Base-by-base conservation (phyloP, 2,888 invertebrate genomes). In the Agonopterix alstromeriana region DNA sequence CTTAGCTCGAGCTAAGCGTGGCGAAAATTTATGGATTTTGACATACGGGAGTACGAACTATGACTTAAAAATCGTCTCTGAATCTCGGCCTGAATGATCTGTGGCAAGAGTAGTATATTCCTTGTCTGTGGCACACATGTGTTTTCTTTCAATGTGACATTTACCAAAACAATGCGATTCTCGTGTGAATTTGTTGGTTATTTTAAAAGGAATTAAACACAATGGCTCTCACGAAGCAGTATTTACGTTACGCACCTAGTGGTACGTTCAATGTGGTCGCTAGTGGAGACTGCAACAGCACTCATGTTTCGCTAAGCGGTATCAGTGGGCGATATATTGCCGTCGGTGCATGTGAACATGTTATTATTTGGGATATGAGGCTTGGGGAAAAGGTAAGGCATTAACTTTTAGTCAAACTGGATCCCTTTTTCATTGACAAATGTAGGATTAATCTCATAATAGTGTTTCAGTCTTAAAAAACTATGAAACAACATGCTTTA, bases 221-320 rank as follows among this genome's bases (percentile, higher is more conserved):
- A 46, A 97, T 97, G 97, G 96, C 96, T 46, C 83, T 97, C 49
- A 97, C 98, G 8, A 98, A 97, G 72, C 97, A 99, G 84, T 99
- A 99, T 90, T 90, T 98, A 58, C 93, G 97, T 46, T 98, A 96
- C 76, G 92, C 91, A 27, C 93, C 95, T 1, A 92, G 92, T 52
- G 96, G 96, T 8, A 93, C 94, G 53, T 97, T 98, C 74, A 98
- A 97, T 73, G 92, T 98, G 43, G 94, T 99, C 50, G 93, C 94
- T 3, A 95, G 94, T 77, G 82, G 91, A 27, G 91, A 94, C 54
- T 94, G 96, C 57, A 97, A 97, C 81, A 90, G 94, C 36, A 90
- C 91, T 48, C 97, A 96, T 77, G 92, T 98, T 1, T 92, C 94
- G 40, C 83, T 94, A 50, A 92, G 94, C 62, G 93, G 93, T 45